A percentile compares a stretch with the other conserved stretches of the same genome.
Evolutionary conservation across 2,113 vertebrate species (phyloP).

Genomic region (Tachysurus vachellii): DNA sequence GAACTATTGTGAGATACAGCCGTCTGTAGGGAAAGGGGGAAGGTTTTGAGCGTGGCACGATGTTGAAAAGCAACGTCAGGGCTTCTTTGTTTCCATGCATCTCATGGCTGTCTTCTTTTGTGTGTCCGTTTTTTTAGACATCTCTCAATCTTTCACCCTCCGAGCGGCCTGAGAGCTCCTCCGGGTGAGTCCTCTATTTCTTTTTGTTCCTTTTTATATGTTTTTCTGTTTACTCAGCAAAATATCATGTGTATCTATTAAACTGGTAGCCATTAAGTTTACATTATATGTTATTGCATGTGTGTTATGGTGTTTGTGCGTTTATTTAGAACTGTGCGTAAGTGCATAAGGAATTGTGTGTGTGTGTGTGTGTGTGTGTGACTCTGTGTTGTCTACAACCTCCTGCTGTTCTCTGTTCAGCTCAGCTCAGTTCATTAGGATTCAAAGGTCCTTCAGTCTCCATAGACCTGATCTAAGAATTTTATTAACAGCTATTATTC

Average conservation of each 20-base stretch:
- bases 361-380: slow-evolving; percentile 20
- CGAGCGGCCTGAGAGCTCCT: slow-evolving; percentile 84
- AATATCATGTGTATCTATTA: background rate
- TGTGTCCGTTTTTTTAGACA: slow-evolving; percentile 77
- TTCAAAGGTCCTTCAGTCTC: background rate
- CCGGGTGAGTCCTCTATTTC: slow-evolving; percentile 78
- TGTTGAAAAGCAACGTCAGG: slow-evolving; percentile 62
- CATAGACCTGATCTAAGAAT: background rate
- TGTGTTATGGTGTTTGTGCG: background rate
- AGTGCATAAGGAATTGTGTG: slow-evolving; percentile 20
- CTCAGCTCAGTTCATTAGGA: background rate
- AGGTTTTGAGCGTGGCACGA: slow-evolving; percentile 64
- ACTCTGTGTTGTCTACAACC: slow-evolving; percentile 6
- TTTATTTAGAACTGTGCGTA: background rate
- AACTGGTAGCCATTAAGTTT: background rate
- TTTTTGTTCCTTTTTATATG: slow-evolving; percentile 5
- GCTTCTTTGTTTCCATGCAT: slow-evolving; percentile 67
- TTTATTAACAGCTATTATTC: background rate
- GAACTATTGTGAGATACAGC: slow-evolving; percentile 60
- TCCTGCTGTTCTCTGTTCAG: slow-evolving; percentile 17
- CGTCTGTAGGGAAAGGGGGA: slow-evolving; percentile 58
- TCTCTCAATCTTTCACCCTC: slow-evolving; percentile 83
- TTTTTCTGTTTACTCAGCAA: slow-evolving; percentile 24
- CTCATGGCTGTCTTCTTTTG: slow-evolving; percentile 73
- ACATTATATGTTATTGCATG: background rate